Conservation (phyloP, 1,140 invertebrate genomes). For the Heliconius himera region DNA sequence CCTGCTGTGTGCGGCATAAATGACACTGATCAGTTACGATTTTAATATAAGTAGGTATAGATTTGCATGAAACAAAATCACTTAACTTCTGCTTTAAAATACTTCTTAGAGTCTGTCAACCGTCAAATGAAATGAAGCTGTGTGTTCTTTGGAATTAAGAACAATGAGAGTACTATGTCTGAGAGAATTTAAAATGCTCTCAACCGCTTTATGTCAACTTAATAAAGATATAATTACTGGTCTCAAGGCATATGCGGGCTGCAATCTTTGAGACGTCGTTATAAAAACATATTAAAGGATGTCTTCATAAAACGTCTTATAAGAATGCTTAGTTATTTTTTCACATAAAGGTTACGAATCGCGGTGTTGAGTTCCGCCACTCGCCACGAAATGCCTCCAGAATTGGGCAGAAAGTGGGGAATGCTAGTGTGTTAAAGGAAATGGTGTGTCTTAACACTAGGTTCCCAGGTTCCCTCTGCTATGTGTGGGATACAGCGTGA, state of each 20-base stretch:
- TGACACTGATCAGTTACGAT: too few species aligned
- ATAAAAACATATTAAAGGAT: conserved; percentile 22
- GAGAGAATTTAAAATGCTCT: conserved; percentile 29
- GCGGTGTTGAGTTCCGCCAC: too few species aligned
- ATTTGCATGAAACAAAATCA: not conserved
- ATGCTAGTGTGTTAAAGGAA: too few species aligned
- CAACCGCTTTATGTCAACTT: conserved; percentile 26
- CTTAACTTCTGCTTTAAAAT: not conserved
- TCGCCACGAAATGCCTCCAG: too few species aligned
- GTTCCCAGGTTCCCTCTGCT: too few species aligned
- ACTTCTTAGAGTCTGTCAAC: not conserved
- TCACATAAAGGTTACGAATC: not conserved
- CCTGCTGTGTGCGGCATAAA: not conserved
- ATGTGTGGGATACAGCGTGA: too few species aligned
- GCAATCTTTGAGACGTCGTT: conserved; percentile 27
- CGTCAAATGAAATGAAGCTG: not conserved
- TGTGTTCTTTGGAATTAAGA: conserved; percentile 22
- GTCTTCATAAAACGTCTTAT: conserved; percentile 24
- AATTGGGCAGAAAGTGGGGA: too few species aligned
- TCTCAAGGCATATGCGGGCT: conserved; percentile 35
- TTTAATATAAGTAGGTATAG: too few species aligned
- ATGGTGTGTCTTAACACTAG: too few species aligned
- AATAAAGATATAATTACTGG: conserved; percentile 21
- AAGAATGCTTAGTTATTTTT: not conserved
- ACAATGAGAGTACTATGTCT: conserved; percentile 20